Conservation (phyloP, 1,140 invertebrate genomes). For the Akabosia matsudoensis region DNA sequence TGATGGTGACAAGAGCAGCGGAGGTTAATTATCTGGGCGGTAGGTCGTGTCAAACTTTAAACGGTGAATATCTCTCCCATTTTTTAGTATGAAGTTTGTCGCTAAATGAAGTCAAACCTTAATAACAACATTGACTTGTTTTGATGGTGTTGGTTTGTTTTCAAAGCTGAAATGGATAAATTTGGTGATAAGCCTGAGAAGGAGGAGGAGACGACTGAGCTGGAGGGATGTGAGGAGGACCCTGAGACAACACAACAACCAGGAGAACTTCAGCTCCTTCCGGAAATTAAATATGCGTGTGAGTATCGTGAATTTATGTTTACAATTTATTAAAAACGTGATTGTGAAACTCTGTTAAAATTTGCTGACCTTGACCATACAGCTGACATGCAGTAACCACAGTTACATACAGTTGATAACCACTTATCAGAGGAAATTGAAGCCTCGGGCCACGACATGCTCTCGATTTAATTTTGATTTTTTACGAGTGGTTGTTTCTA, state of each 20-base stretch:
- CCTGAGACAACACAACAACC: background rate
- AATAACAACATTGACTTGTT: too few species aligned
- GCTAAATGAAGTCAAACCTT: too few species aligned
- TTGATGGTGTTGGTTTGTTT: too few species aligned
- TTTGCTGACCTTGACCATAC: constrained; percentile 89
- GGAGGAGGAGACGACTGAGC: background rate
- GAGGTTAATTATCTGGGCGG: too few species aligned
- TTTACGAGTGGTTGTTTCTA: constrained; percentile 88
- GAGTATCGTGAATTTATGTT: constrained; percentile 53
- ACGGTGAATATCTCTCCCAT: too few species aligned
- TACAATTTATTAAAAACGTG: constrained; percentile 21
- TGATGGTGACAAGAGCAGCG: too few species aligned
- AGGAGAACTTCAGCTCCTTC: constrained; percentile 49
- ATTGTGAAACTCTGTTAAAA: constrained; percentile 30
- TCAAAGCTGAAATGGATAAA: too few species aligned
- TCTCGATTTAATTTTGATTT: constrained; percentile 86
- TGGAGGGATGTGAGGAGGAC: too few species aligned
- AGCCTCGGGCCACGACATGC: constrained; percentile 79
- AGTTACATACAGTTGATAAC: constrained; percentile 81
- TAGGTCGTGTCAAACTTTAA: too few species aligned
- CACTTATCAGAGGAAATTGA: constrained; percentile 75
- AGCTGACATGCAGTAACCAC: constrained; percentile 98
- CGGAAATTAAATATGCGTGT: constrained; percentile 68
- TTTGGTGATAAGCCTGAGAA: too few species aligned
- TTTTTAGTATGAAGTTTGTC: too few species aligned